Evolutionary conservation across 1,140 invertebrate species (phyloP), one percentile per base, ranked within the genome.

Genomic region (Drosophila insularis): DNA sequence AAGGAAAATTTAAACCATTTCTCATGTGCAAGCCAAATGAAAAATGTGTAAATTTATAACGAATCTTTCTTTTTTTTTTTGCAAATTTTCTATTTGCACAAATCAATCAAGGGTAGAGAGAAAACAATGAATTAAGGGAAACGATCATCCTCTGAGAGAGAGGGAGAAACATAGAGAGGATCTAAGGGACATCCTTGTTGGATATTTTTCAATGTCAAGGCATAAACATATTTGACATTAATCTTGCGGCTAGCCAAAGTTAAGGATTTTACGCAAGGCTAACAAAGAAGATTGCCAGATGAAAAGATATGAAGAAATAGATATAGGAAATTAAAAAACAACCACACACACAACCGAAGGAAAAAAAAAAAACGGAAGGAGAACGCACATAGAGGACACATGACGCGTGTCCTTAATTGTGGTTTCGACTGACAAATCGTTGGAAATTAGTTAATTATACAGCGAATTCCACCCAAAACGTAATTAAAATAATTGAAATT

Each of bases 401-500:
- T 79, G 79, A 82, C 82, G 76, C 82, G 84, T 87, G 82, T 89
- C 84, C 76, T 37, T 50, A 82, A 89, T 89, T 84, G 68, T 58
- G 74, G 84, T 78, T 84, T 82, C 64, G 37, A 58, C 61, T 71
- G 77, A 89, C 80, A 89, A 89, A 89, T 89, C 85, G 85, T 74
- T 62, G 37, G 65, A 89, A 89, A 89, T 89, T 89, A 89, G 81
- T 82, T 89, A 89, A 87, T 87, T 89, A 87, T 71, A 68, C 64
- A 68, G 59, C 61, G 70, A 71, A 78, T 64, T 64, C 55, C 78
- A 63, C 63, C 66, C 59, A 50, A 68, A 70, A 73, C 70, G 59
- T 78, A 89, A 89, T 89, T 89, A 89, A 78, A 89, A 78, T 89
- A 89, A 89, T 89, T 89, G 85, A 89, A 89, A 84, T 72, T 40